Evolutionary conservation across 2,797 vertebrate genomes (phyloP).

Genomic region (Salarias fasciatus): DNA sequence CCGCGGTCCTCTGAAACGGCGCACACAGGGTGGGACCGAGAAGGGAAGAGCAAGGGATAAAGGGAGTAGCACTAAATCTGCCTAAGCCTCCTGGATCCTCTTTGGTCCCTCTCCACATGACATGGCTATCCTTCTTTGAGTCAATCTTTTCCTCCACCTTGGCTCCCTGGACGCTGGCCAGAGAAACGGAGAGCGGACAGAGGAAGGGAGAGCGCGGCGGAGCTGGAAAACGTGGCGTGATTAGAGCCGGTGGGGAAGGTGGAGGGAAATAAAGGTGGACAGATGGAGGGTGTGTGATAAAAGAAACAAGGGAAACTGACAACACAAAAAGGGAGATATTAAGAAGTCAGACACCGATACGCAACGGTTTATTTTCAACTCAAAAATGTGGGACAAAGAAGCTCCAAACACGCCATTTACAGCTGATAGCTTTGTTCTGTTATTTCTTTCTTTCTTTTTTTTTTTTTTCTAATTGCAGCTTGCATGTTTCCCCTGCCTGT

Average conservation of each 20-base stretch:
- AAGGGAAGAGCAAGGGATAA: constrained; percentile 36
- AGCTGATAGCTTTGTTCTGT: constrained; percentile 53
- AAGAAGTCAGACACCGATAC: constrained; percentile 37
- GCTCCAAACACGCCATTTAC: constrained; percentile 38
- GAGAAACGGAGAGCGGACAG: constrained; percentile 39
- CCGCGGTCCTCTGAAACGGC: constrained; percentile 39
- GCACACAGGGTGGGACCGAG: constrained; percentile 29
- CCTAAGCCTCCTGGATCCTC: constrained; percentile 82
- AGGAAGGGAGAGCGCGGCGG: constrained; percentile 45
- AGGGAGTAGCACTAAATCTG: constrained; percentile 74
- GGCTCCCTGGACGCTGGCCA: constrained; percentile 59
- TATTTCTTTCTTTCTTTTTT: constrained; percentile 41
- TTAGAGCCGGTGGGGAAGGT: constrained; percentile 51
- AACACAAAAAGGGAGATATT: constrained; percentile 29
- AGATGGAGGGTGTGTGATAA: constrained; percentile 66
- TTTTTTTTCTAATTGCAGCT: constrained; percentile 56
- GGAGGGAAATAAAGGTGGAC: constrained; percentile 55
- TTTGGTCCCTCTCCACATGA: constrained; percentile 79
- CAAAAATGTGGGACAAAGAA: constrained; percentile 37
- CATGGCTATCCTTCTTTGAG: constrained; percentile 74
- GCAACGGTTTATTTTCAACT: constrained; percentile 25
- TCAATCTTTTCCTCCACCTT: constrained; percentile 78
- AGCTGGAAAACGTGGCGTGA: constrained; percentile 57
- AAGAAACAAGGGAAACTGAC: constrained; percentile 43
- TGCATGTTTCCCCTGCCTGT: constrained; percentile 36